Percentiles rank a stretch among this genome's conserved stretches.
These are phyloP conservation scores for Deilephila porcellus DNA, from an alignment of 2,888 invertebrate genomes.

Conservation along the genomic window DNA sequence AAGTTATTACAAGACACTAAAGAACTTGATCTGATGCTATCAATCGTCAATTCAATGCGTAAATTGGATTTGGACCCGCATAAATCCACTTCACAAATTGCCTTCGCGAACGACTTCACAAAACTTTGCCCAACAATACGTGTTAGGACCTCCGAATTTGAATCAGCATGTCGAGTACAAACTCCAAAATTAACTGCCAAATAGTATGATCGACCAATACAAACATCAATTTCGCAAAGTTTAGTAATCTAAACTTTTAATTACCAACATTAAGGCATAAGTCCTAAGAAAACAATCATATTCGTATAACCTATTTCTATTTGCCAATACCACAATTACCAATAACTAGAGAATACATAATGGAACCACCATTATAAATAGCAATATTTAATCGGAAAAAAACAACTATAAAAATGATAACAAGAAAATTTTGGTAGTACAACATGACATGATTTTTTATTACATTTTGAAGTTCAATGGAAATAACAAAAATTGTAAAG, in stretches of 20 bases:
- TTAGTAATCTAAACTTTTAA: background rate
- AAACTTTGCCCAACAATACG: conserved; percentile 53
- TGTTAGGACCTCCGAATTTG: conserved; percentile 45
- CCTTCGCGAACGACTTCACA: conserved; percentile 45
- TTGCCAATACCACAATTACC: too few relatives aligned
- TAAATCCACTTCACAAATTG: conserved; percentile 54
- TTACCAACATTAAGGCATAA: background rate
- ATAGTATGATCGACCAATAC: conserved; percentile 1
- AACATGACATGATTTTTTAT: too few relatives aligned
- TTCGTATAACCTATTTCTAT: too few relatives aligned
- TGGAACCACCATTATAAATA: too few relatives aligned
- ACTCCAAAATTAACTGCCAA: conserved; percentile 40
- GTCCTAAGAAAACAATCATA: background rate
- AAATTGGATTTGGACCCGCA: conserved; percentile 59
- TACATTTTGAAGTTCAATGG: too few relatives aligned
- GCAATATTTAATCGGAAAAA: too few relatives aligned
- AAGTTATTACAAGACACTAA: conserved; percentile 48
- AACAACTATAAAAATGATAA: too few relatives aligned
- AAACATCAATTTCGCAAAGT: background rate
- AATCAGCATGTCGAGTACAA: conserved; percentile 49
- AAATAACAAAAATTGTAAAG: too few relatives aligned
- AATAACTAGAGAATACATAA: too few relatives aligned
- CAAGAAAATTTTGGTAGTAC: too few relatives aligned
- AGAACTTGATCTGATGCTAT: conserved; percentile 50
- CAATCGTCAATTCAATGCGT: conserved; percentile 57